Conservation (phyloP, 2,888 invertebrate genomes). For the Epirrhoe alternata region DNA sequence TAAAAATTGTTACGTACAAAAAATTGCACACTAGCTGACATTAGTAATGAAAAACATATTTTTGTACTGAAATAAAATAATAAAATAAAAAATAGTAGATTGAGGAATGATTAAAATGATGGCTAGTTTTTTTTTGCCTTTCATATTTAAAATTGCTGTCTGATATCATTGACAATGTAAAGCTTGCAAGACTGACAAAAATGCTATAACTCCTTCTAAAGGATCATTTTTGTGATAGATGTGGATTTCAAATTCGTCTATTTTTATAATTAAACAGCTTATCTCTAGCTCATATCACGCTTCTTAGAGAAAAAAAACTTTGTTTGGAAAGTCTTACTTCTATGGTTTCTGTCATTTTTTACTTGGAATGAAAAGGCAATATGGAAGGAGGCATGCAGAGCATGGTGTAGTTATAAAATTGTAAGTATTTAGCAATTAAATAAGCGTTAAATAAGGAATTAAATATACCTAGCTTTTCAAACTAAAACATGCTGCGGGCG, state of each 20-base stretch:
- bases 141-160: conserved; percentile 32
- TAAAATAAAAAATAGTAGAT: conserved; percentile 8
- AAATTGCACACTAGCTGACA: conserved; percentile 6
- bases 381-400: conserved; percentile 48
- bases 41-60: conserved; percentile 12
- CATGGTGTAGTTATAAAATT: conserved; percentile 40
- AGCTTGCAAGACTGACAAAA: conserved; percentile 79
- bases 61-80: conserved; percentile 21
- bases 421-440: conserved; percentile 3
- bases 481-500: conserved; percentile 42
- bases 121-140: conserved; percentile 31
- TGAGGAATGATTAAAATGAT: conserved; percentile 13
- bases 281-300: conserved; percentile 46
- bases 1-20: neutral
- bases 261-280: conserved; percentile 66
- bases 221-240: conserved; percentile 71
- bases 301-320: conserved; percentile 10
- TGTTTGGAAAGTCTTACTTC: neutral
- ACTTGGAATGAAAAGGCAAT: conserved; percentile 49
- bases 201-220: conserved; percentile 72
- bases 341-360: conserved; percentile 3
- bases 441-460: conserved; percentile 2
- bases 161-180: conserved; percentile 63
- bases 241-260: conserved; percentile 69
- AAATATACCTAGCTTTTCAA: conserved; percentile 21